Percentiles rank a stretch among this genome's conserved stretches.
These are phyloP conservation scores for Pristionchus maxplancki DNA, from an alignment of 2,888 invertebrate genomes.

Conservation along the genomic window DNA sequence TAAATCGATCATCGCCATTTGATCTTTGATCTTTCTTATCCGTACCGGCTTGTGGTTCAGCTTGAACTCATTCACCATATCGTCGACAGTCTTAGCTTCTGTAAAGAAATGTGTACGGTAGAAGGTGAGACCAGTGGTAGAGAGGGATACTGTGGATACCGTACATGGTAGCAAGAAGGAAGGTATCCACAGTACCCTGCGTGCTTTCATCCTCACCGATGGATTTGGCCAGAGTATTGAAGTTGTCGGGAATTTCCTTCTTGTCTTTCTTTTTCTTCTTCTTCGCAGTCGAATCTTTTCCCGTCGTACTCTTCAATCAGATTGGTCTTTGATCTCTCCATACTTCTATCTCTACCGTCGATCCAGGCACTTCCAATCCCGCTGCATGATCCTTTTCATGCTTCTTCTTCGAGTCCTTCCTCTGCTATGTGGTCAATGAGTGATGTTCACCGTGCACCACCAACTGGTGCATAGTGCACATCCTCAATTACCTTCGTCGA, in stretches of 20 bases:
- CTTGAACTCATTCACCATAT: slow-evolving; percentile 7
- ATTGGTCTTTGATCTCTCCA: slow-evolving; percentile 8
- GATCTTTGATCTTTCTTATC: slow-evolving; percentile 36
- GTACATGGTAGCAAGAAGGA: neutral
- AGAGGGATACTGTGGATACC: neutral
- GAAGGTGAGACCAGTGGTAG: neutral
- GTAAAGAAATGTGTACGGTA: neutral
- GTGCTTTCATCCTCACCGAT: no score
- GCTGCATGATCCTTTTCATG: neutral
- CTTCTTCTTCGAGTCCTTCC: slow-evolving; percentile 26
- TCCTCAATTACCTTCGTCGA: neutral
- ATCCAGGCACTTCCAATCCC: neutral
- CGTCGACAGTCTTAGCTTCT: slow-evolving; percentile 28
- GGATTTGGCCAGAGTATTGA: neutral
- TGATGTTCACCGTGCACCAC: neutral
- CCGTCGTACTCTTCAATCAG: slow-evolving; percentile 14
- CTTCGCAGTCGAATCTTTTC: neutral
- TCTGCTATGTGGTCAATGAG: neutral
- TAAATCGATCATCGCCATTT: neutral
- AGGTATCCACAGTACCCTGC: neutral
- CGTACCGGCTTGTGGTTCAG: slow-evolving; percentile 9
- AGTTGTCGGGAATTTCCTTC: neutral
- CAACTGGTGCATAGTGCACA: neutral
- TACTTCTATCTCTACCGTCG: neutral
- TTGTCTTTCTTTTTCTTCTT: slow-evolving; percentile 38